Conservation (phyloP, 2,888 invertebrate species). For the Cantharis flavilabris region DNA sequence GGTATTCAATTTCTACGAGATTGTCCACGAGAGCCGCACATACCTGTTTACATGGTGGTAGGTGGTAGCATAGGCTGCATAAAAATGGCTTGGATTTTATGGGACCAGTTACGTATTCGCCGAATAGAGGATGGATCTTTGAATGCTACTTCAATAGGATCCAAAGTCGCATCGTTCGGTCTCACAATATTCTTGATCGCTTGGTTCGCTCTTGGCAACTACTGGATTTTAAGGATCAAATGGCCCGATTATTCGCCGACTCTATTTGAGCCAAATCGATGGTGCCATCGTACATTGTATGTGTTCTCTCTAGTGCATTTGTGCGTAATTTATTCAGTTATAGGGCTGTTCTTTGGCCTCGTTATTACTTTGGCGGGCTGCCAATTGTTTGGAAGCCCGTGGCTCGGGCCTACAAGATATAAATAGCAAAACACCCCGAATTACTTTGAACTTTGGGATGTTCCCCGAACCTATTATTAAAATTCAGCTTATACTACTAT, state of each 20-base stretch:
- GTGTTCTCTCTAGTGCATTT: slow-evolving; percentile 77
- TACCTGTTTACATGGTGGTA: slow-evolving; percentile 84
- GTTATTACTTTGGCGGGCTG: slow-evolving; percentile 66
- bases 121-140: slow-evolving; percentile 53
- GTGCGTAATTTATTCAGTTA: slow-evolving; percentile 68
- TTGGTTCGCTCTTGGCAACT: slow-evolving; percentile 71
- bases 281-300: slow-evolving; percentile 80
- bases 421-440: slow-evolving; percentile 62
- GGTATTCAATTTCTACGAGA: slow-evolving; percentile 80
- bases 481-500: slow-evolving; percentile 4
- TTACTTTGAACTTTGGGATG: slow-evolving; percentile 52
- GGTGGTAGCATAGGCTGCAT: slow-evolving; percentile 76
- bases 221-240: slow-evolving; percentile 75
- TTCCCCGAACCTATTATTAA: slow-evolving; percentile 50
- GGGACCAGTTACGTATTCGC: slow-evolving; percentile 67
- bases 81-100: slow-evolving; percentile 70
- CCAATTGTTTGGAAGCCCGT: slow-evolving; percentile 73
- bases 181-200: slow-evolving; percentile 71
- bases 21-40: slow-evolving; percentile 76
- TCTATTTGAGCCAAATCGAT: slow-evolving; percentile 75
- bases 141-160: slow-evolving; percentile 61
- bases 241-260: slow-evolving; percentile 76
- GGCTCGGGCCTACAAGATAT: slow-evolving; percentile 67
- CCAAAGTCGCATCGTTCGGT: slow-evolving; percentile 65
- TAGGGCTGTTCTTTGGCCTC: slow-evolving; percentile 62